Conservation (phyloP, 2,113 vertebrate genomes). For the Bos javanicus region DNA sequence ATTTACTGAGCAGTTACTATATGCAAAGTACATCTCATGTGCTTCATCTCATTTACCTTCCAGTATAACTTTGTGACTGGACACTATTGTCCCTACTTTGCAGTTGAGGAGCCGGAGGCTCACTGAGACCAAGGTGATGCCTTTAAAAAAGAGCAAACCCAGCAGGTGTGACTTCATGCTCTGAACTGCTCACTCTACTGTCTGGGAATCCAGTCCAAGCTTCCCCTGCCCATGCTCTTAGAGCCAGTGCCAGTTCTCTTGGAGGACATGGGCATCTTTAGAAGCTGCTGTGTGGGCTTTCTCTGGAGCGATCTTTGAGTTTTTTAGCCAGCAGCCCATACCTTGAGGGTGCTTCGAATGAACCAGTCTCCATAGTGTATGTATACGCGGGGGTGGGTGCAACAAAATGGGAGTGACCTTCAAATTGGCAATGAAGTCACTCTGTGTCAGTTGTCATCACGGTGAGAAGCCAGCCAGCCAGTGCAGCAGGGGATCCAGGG, state of each 20-base stretch:
- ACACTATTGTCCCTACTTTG: not conserved
- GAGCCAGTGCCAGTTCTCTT: not conserved
- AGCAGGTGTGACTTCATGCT: not conserved
- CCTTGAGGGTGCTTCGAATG: not conserved
- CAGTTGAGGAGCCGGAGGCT: not conserved
- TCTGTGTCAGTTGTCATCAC: slow-evolving; percentile 12
- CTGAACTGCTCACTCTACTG: not conserved
- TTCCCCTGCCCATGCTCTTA: no score
- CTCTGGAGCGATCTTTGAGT: not conserved
- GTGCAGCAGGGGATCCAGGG: not conserved
- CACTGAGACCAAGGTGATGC: not conserved
- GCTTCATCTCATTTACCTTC: not conserved
- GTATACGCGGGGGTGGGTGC: not conserved
- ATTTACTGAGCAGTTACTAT: not conserved
- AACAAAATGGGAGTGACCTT: slow-evolving; percentile 25
- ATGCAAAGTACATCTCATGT: not conserved
- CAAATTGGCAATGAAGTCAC: not conserved
- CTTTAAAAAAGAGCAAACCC: not conserved
- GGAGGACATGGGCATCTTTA: not conserved
- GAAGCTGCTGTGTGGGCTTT: not conserved
- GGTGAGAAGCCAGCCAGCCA: slow-evolving; percentile 5
- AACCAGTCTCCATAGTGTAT: not conserved
- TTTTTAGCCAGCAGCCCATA: not conserved
- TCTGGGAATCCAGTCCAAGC: not conserved
- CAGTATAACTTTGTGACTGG: not conserved